These are phyloP conservation scores for Belonocnema kinseyi DNA, from an alignment of 1,140 invertebrate genomes.

Conservation along the genomic window DNA sequence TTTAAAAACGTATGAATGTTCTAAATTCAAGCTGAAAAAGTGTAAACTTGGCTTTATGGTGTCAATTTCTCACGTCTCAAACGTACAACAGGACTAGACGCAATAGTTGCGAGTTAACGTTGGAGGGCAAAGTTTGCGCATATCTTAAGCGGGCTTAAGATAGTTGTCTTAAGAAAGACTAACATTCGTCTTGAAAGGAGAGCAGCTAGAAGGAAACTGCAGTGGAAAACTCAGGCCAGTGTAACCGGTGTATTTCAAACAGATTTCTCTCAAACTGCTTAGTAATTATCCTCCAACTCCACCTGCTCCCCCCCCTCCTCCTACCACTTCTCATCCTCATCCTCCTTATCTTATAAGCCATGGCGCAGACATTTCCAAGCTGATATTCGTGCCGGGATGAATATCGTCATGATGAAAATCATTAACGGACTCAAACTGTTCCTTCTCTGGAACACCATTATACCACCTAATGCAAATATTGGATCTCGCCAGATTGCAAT, in stretches of 20 bases:
- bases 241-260: constrained; percentile 29
- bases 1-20: neutral
- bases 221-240: constrained; percentile 22
- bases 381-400: constrained; percentile 21
- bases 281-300: constrained; percentile 2
- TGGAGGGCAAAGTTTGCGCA: constrained; percentile 28
- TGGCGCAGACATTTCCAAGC: constrained; percentile 20
- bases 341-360: constrained; percentile 14
- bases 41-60: constrained; percentile 23
- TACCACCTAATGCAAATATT: constrained; percentile 2
- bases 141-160: constrained; percentile 31
- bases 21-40: constrained; percentile 2
- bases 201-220: neutral
- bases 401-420: constrained; percentile 30
- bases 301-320: too few relatives aligned
- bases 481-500: neutral
- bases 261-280: constrained; percentile 28
- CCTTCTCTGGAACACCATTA: neutral
- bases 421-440: constrained; percentile 21
- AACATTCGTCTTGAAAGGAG: constrained; percentile 30
- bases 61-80: constrained; percentile 30
- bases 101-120: constrained; percentile 9
- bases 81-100: neutral
- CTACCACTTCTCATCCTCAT: too few relatives aligned
- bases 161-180: constrained; percentile 31